phyloP scores from a whole-genome alignment of 2,888 invertebrate genomes.

The Perizoma affinitatum region DNA sequence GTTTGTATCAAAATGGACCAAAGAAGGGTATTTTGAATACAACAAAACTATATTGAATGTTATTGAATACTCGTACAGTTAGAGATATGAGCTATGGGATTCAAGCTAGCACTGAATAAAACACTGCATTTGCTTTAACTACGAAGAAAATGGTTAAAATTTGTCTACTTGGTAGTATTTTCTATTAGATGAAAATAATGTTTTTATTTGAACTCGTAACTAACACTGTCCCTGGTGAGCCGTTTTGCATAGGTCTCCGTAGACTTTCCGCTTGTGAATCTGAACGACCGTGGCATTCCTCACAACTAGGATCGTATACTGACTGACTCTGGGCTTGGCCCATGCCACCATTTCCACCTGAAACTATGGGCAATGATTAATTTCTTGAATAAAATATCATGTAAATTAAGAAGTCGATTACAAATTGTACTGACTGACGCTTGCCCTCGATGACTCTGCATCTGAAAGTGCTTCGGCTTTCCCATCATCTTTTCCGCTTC shows the following conservation, averaged over 20 bases:
- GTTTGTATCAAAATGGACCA: neutral
- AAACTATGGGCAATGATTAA: conserved; percentile 41
- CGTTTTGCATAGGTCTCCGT: conserved; percentile 42
- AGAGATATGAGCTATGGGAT: too few relatives aligned
- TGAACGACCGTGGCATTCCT: conserved; percentile 83
- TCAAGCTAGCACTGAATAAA: too few relatives aligned
- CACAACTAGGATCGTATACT: conserved; percentile 86
- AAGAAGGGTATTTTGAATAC: too few relatives aligned
- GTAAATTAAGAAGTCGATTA: neutral
- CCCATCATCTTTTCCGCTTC: conserved; percentile 86
- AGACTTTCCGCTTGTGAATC: conserved; percentile 56
- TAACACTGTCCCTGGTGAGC: conserved; percentile 36
- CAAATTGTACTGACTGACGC: conserved; percentile 86
- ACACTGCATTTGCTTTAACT: too few relatives aligned
- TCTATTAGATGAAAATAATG: too few relatives aligned
- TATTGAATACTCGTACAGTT: too few relatives aligned
- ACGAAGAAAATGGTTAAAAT: too few relatives aligned
- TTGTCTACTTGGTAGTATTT: too few relatives aligned
- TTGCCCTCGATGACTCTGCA: conserved; percentile 87
- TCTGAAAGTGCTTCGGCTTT: conserved; percentile 93
- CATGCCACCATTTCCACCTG: conserved; percentile 92
- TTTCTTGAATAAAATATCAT: neutral
- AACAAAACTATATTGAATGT: too few relatives aligned
- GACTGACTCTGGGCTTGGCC: conserved; percentile 95
- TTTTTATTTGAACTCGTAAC: conserved; percentile 18